Conservation (phyloP, 2,113 vertebrate species). For the Urocynchramus pylzowi region DNA sequence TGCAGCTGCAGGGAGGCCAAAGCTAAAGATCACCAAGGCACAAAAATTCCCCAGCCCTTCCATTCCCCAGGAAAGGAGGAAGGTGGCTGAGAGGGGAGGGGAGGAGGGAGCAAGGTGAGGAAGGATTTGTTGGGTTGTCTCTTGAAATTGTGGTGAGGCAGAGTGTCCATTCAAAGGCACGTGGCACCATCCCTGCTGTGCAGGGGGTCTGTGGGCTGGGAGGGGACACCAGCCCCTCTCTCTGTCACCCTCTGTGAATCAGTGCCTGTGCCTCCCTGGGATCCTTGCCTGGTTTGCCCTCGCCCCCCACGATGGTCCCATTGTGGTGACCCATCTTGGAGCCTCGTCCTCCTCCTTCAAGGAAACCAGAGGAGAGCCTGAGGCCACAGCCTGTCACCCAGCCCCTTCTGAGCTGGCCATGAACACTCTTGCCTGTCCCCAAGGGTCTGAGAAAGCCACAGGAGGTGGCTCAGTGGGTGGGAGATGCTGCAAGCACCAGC, state of each 20-base stretch:
- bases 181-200: background rate
- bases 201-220: background rate
- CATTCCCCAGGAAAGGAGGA: background rate
- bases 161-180: background rate
- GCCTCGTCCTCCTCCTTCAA: background rate
- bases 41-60: background rate
- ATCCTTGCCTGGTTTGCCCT: background rate
- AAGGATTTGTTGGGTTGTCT: background rate
- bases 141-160: background rate
- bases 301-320: accelerated
- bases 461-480: background rate
- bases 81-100: background rate
- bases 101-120: background rate
- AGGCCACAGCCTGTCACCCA: background rate
- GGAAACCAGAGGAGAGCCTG: background rate
- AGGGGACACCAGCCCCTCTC: background rate
- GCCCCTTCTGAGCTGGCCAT: background rate
- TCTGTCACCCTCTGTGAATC: background rate
- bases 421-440: accelerated
- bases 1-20: background rate
- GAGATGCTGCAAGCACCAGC: accelerated
- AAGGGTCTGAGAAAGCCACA: background rate
- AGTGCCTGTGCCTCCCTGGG: background rate
- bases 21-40: background rate
- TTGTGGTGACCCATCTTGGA: background rate